Conservation (phyloP, 2,113 vertebrate genomes). For the Cryptotis parvus region DNA sequence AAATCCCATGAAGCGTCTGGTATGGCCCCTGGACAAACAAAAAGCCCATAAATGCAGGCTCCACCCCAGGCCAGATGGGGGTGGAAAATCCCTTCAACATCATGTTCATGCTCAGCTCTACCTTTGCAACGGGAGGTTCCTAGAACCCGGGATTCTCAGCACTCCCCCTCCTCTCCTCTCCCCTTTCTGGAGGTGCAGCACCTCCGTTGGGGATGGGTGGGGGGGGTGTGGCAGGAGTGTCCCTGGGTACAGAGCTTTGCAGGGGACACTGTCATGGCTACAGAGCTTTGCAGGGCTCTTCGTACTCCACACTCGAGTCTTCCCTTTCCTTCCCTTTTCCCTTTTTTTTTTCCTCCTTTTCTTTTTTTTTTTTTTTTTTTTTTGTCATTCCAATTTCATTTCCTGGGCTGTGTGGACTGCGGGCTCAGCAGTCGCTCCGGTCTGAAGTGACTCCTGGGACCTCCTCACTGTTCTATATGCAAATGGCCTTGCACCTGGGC, state of each 20-base stretch:
- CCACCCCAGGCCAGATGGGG: too few species aligned
- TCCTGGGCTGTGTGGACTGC: conserved; percentile 94
- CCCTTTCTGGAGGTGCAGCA: fast-evolving
- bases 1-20: too few species aligned
- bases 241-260: conserved; percentile 86
- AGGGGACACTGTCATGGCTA: conserved; percentile 88
- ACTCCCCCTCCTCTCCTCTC: fast-evolving
- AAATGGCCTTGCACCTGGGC: conserved; percentile 99
- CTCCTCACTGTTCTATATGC: conserved; percentile 99
- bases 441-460: conserved; percentile 99
- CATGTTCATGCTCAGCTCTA: too few species aligned
- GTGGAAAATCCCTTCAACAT: too few species aligned
- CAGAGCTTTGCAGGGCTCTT: conserved; percentile 87
- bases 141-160: too few species aligned
- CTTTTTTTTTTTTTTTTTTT: not conserved
- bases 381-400: conserved; percentile 99
- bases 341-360: too few species aligned
- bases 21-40: too few species aligned
- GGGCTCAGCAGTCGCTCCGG: conserved; percentile 98
- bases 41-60: too few species aligned
- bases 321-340: too few species aligned
- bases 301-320: conserved; percentile 89
- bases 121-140: too few species aligned
- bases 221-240: too few species aligned
- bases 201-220: not conserved